A percentile compares a stretch with the other conserved stretches of the same genome.
phyloP scores from a whole-genome alignment of 2,797 vertebrate species.

The Sebastes dallii region DNA sequence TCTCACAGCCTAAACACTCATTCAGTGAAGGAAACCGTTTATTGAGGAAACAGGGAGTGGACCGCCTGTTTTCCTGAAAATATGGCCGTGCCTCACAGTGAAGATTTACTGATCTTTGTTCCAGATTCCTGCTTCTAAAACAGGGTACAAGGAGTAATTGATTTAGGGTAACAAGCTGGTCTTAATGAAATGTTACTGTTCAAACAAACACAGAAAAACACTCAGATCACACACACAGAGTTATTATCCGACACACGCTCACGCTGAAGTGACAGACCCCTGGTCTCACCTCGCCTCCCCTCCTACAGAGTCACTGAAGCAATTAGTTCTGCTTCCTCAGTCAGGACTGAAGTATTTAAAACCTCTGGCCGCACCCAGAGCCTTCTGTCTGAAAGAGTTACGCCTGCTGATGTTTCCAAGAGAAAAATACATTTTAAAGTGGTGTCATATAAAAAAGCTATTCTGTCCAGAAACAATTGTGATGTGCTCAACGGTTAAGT shows the following conservation, averaged over 20 bases:
- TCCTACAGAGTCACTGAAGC: slow-evolving; percentile 58
- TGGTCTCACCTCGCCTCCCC: slow-evolving; percentile 20
- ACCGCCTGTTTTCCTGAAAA: slow-evolving; percentile 29
- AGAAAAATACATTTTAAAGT: fast-evolving
- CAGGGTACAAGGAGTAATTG: not conserved
- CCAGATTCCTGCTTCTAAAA: slow-evolving; percentile 29
- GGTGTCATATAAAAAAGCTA: not conserved
- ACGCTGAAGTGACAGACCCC: slow-evolving; percentile 22
- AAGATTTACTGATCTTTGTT: slow-evolving; percentile 50
- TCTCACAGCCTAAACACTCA: not conserved
- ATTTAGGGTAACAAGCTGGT: slow-evolving; percentile 14
- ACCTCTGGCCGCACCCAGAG: slow-evolving; percentile 44
- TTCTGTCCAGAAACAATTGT: not conserved
- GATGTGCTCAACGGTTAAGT: not conserved
- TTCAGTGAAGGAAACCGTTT: slow-evolving; percentile 36
- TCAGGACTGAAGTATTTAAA: slow-evolving; percentile 44
- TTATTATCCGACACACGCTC: not conserved
- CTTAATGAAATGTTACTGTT: slow-evolving; percentile 14
- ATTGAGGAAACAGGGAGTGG: slow-evolving; percentile 49
- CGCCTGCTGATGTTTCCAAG: not conserved
- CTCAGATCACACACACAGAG: not conserved
- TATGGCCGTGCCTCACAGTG: not conserved
- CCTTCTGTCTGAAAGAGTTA: slow-evolving; percentile 22
- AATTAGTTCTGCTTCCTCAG: slow-evolving; percentile 62
- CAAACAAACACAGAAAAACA: not conserved